Base-by-base conservation (phyloP, 2,797 vertebrate genomes). In the Hippoglossus hippoglossus region DNA sequence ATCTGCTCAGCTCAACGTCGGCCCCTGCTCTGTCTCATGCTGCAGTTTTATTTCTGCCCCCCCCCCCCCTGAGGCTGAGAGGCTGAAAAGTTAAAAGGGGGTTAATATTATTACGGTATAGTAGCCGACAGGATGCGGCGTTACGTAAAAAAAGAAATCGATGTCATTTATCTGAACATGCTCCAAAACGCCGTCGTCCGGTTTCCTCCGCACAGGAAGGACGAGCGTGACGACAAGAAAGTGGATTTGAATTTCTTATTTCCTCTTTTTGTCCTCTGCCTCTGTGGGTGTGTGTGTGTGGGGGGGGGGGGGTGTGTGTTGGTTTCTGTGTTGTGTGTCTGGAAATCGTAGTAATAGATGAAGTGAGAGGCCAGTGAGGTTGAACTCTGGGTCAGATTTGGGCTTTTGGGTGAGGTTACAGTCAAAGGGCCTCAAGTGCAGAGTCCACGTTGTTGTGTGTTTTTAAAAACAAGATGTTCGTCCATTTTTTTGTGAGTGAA, bases 151-250 rank as follows among this genome's bases (percentile, higher is more conserved):
- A 91, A 87, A 21, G 7, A 92, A 93, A 95, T 93, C 85, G 19
- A 90, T 93, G 87, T 86, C 49, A 85, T 94, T 94, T 91, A 92
- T 93, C 89, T 87, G 88, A 94, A 86, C 88, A 87, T 82, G 89
- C 88, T 86, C 77, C 87, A 90, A 90, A 83, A 88, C 70, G 65
- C 74, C 73, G 53, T 89, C 89, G 81, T 93, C 90, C 87, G 87
- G 90, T 92, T 93, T 93, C 92, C 85, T 91, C 84, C 58, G 83
- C 68, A 89, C 92, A 93, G 93, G 92, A 94, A 94, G 88, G 81
- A 85, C 79, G 51, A 89, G 81, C 78, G 90, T 84, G 90, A 90
- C 83, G 78, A 85, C 82, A 84, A 89, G 90, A 92, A 87, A 90
- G 90, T 87, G 84, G 88, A 92, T 91, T 92, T 91, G 73, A 87